Conservation (phyloP, 2,797 vertebrate genomes). For the Falco rusticolus region DNA sequence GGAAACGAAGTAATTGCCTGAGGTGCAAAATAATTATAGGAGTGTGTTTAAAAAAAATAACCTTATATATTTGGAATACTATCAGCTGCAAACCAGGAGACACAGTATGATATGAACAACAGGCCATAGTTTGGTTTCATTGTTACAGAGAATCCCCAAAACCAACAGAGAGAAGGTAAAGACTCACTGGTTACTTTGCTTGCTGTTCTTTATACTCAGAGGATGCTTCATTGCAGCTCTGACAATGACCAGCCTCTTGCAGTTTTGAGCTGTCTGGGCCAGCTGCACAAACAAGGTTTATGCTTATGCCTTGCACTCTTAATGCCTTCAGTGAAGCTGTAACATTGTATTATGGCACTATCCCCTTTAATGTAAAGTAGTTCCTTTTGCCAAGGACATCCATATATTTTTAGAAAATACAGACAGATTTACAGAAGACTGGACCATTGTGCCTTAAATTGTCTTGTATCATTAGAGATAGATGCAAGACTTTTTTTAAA, state of each 20-base stretch:
- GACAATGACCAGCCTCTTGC: background rate
- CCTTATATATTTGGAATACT: background rate
- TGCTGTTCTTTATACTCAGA: background rate
- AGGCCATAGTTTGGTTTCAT: background rate
- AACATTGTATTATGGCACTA: background rate
- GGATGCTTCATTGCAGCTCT: background rate
- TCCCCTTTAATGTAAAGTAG: background rate
- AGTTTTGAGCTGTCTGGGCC: background rate
- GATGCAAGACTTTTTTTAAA: background rate
- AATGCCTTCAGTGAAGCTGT: background rate
- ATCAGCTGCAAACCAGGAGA: background rate
- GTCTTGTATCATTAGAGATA: background rate
- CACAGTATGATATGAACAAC: background rate
- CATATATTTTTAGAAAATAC: conserved; percentile 34
- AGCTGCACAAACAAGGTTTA: background rate
- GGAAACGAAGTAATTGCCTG: background rate
- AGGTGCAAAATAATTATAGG: background rate
- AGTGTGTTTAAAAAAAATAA: background rate
- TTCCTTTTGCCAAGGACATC: background rate
- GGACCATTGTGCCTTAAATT: background rate
- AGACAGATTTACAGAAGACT: background rate
- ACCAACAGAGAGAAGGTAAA: background rate
- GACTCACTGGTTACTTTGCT: background rate
- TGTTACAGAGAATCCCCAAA: background rate
- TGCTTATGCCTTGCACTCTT: background rate